Evolutionary conservation across 1,140 invertebrate genomes (phyloP).

Genomic region (Theocolax elegans): DNA sequence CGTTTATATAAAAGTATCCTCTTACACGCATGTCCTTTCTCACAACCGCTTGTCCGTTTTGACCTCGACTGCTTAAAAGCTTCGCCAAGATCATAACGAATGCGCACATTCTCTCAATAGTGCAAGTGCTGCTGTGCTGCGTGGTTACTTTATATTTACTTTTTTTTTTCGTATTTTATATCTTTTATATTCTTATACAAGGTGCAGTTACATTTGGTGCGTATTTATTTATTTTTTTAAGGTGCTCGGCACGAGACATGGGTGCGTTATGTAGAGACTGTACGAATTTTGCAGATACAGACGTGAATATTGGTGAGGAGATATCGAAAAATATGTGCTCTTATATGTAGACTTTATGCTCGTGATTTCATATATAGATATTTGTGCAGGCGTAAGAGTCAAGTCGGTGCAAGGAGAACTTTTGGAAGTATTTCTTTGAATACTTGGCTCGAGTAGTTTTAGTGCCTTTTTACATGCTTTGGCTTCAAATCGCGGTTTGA

Average conservation of each 20-base stretch:
- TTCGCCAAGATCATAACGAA: constrained; percentile 37
- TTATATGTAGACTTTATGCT: constrained; percentile 38
- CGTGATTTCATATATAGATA: constrained; percentile 42
- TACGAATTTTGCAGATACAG: constrained; percentile 16
- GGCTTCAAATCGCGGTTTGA: neutral
- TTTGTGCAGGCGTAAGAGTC: constrained; percentile 31
- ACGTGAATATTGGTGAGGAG: constrained; percentile 26
- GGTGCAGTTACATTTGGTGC: constrained; percentile 64
- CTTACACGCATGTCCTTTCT: neutral
- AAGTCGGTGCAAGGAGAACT: constrained; percentile 15
- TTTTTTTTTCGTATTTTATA: neutral
- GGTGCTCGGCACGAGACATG: constrained; percentile 58
- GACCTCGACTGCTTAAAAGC: neutral
- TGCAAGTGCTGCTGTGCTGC: constrained; percentile 32
- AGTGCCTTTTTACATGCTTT: neutral
- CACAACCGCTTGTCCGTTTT: neutral
- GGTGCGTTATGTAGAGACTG: constrained; percentile 38
- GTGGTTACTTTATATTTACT: constrained; percentile 10
- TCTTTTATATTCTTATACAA: constrained; percentile 11
- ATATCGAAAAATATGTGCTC: constrained; percentile 50
- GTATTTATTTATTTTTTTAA: constrained; percentile 13
- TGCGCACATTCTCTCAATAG: constrained; percentile 15
- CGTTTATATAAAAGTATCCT: neutral
- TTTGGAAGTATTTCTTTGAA: constrained; percentile 8
- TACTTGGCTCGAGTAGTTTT: constrained; percentile 3